A percentile compares a stretch with the other conserved stretches of the same genome.
These are phyloP conservation scores for Symphodus melops DNA, from an alignment of 2,113 vertebrate genomes.

Conservation along the genomic window DNA sequence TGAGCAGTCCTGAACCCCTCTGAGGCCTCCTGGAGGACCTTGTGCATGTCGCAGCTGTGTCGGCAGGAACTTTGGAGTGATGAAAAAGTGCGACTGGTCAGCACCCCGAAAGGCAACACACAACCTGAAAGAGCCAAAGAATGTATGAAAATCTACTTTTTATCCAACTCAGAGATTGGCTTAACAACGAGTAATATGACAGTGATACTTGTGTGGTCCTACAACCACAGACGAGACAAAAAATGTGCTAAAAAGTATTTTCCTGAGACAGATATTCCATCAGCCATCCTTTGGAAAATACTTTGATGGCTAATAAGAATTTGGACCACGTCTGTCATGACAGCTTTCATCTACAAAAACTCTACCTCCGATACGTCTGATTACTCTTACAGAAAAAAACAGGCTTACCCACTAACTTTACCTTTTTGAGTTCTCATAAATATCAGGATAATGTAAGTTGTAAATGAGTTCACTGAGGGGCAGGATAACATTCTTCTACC, in stretches of 20 bases:
- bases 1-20: slow-evolving; percentile 50
- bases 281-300: no score
- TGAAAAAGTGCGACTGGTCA: slow-evolving; percentile 71
- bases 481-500: slow-evolving; percentile 49
- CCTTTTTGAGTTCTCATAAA: neutral
- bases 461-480: neutral
- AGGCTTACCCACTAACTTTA: neutral
- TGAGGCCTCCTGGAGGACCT: slow-evolving; percentile 63
- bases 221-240: no score
- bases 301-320: no score
- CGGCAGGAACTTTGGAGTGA: slow-evolving; percentile 56
- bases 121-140: slow-evolving; percentile 60
- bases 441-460: neutral
- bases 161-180: no score
- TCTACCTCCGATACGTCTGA: no score
- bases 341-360: no score
- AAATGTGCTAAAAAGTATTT: no score
- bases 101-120: slow-evolving; percentile 66
- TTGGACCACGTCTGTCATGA: no score
- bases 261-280: no score
- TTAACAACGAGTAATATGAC: no score
- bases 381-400: no score
- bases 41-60: slow-evolving; percentile 76
- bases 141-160: neutral
- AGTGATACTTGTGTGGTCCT: no score